Evolutionary conservation across 2,888 invertebrate species (phyloP).

Genomic region (Drosophila nigritarsus): DNA sequence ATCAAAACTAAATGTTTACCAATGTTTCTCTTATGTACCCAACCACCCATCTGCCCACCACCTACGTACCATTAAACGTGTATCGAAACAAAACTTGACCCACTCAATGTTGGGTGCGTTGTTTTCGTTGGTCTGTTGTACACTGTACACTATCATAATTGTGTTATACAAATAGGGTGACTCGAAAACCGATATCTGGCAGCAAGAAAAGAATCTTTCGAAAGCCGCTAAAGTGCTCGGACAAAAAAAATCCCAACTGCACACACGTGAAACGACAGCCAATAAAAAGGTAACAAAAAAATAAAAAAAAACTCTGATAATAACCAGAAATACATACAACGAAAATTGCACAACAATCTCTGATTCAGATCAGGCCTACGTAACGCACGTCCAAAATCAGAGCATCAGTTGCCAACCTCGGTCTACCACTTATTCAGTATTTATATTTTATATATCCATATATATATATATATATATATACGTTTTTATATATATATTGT

Average conservation of each 20-base stretch:
- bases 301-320: conserved; percentile 1
- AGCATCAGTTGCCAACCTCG: conserved; percentile 24
- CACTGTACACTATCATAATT: conserved; percentile 47
- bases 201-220: conserved; percentile 86
- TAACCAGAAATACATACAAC: background rate
- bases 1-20: conserved; percentile 54
- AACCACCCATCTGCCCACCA: conserved; percentile 2
- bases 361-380: conserved; percentile 40
- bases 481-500: conserved; percentile 1
- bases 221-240: conserved; percentile 87
- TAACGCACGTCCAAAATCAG: conserved; percentile 31
- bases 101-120: conserved; percentile 12
- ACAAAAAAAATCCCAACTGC: conserved; percentile 86
- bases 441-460: background rate
- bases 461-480: conserved; percentile 14
- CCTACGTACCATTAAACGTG: conserved; percentile 7
- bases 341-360: conserved; percentile 38
- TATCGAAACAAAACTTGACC: conserved; percentile 9
- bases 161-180: conserved; percentile 83
- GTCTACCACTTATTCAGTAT: conserved; percentile 5
- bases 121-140: conserved; percentile 29
- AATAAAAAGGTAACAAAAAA: conserved; percentile 85
- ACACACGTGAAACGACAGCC: conserved; percentile 85
- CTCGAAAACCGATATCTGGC: conserved; percentile 85
- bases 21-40: conserved; percentile 33